Base-by-base conservation (phyloP, 2,797 vertebrate species). In the Nannoperca obscura region DNA sequence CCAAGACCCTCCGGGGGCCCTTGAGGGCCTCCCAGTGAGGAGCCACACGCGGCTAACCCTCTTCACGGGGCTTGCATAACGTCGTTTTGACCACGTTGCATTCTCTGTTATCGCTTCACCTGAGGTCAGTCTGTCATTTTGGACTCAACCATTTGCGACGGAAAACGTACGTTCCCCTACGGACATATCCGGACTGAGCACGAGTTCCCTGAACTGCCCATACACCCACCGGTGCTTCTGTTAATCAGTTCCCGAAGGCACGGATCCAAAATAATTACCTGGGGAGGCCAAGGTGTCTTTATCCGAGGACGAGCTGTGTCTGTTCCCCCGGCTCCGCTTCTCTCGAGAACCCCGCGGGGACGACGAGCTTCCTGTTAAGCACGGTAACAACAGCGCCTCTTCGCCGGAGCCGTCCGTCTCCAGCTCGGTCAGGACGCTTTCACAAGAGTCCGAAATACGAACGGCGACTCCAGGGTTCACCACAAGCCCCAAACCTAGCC, bases 221-320 rank as follows among this genome's bases (percentile, higher is more conserved):
- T 36, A 10, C 14, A n/a, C 44, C 12, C 1, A 38, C 4, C 14
- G 1, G 17, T 19, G 20, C 24, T 27, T 64, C 1, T 1, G 24
- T 36, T 66, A 34, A 38, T 70, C 40, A 4, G 12, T 52, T 69
- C 12, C 61, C 42, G 5, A 44, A n/a, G 30, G 17, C 46, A 58
- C 44, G 27, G 44, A 55, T 74, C 59, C n/a, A 6, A 44, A 62
- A 6, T 2, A 42, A 1, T 89, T 91, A 96, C 95, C 95, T 85
- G 95, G 95, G 20, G 95, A 95, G 40, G 94, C 88, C 72, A 94
- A 74, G 15, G 88, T 87, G 73, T 95, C 95, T 81, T 92, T 95
- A 86, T 96, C 95, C 24, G 95, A 96, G 0, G 94, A 95, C 0
- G 95, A 96, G 90, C 94, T 94, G 87, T 87, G 92, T 77, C 94